Evolutionary conservation across 1,140 invertebrate species (phyloP).

Genomic region (Caenorhabditis tropicalis): DNA sequence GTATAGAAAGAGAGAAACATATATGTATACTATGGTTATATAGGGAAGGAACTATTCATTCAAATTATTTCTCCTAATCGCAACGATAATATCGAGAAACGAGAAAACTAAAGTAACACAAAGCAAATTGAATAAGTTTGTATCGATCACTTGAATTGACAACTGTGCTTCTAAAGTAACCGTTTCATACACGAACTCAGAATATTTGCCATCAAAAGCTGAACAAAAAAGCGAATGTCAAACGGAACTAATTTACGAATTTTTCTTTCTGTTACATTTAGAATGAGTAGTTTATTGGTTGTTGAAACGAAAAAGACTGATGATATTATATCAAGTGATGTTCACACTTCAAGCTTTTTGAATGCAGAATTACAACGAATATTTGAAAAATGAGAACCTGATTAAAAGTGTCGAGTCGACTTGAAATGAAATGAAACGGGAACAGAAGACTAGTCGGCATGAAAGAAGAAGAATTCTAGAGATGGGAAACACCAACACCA

Average conservation of each 20-base stretch:
- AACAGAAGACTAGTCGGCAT: slow-evolving; percentile 36
- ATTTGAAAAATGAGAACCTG: neutral
- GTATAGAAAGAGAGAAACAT: neutral
- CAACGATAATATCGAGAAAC: too few species aligned
- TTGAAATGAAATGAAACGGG: slow-evolving; percentile 16
- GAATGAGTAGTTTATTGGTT: neutral
- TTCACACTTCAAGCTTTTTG: too few species aligned
- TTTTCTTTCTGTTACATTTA: too few species aligned
- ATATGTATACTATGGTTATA: too few species aligned
- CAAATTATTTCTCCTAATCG: too few species aligned
- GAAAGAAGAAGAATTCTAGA: neutral
- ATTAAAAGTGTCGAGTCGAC: slow-evolving; percentile 24
- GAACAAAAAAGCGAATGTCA: neutral
- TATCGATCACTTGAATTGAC: too few species aligned
- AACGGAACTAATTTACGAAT: neutral
- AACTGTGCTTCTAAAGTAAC: too few species aligned
- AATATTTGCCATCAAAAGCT: neutral
- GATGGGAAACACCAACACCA: neutral
- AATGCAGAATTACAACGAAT: neutral
- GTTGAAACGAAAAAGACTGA: neutral
- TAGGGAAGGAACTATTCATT: too few species aligned
- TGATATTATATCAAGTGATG: too few species aligned
- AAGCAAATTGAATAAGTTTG: too few species aligned
- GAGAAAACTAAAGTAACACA: too few species aligned
- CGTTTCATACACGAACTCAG: too few species aligned